A percentile compares a stretch with the other conserved stretches of the same genome.
These are phyloP conservation scores for Lordiphosa mommai DNA, from an alignment of 1,140 invertebrate genomes.

Conservation along the genomic window DNA sequence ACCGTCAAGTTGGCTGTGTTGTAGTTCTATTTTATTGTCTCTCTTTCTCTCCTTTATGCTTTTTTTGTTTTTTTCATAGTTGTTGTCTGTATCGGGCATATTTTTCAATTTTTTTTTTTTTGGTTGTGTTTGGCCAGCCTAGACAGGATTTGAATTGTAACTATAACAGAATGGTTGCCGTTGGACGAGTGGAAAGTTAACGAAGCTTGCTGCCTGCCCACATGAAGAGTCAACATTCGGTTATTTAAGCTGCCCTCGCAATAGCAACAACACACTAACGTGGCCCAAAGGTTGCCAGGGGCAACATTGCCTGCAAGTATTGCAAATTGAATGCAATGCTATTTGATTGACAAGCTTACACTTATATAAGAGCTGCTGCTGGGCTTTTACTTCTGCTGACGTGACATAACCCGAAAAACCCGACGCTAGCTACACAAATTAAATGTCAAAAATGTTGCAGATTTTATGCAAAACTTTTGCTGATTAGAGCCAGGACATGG, in stretches of 20 bases:
- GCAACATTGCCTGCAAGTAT: slow-evolving; percentile 27
- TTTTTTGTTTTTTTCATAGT: background rate
- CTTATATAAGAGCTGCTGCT: background rate
- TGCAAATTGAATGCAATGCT: slow-evolving; percentile 46
- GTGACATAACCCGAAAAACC: slow-evolving; percentile 23
- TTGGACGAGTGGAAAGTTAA: slow-evolving; percentile 55
- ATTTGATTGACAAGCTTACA: slow-evolving; percentile 41
- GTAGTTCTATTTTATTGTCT: slow-evolving; percentile 60
- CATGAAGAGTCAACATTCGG: slow-evolving; percentile 38
- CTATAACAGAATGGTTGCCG: slow-evolving; percentile 39
- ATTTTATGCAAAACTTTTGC: slow-evolving; percentile 32
- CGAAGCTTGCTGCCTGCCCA: slow-evolving; percentile 60
- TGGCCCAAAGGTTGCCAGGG: slow-evolving; percentile 18
- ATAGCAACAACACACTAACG: slow-evolving; percentile 21
- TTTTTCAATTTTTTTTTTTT: slow-evolving; percentile 36
- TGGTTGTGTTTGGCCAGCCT: slow-evolving; percentile 8
- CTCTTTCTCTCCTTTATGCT: slow-evolving; percentile 34
- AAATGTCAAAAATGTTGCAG: slow-evolving; percentile 36
- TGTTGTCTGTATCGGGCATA: slow-evolving; percentile 42
- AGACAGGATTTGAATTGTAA: slow-evolving; percentile 56
- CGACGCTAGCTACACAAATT: slow-evolving; percentile 34
- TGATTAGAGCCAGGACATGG: slow-evolving; percentile 40
- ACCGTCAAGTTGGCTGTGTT: slow-evolving; percentile 28
- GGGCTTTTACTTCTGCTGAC: slow-evolving; percentile 18
- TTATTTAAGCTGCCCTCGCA: slow-evolving; percentile 28